phyloP scores from a whole-genome alignment of 2,797 vertebrate genomes.

The Sylvilagus floridanus region DNA sequence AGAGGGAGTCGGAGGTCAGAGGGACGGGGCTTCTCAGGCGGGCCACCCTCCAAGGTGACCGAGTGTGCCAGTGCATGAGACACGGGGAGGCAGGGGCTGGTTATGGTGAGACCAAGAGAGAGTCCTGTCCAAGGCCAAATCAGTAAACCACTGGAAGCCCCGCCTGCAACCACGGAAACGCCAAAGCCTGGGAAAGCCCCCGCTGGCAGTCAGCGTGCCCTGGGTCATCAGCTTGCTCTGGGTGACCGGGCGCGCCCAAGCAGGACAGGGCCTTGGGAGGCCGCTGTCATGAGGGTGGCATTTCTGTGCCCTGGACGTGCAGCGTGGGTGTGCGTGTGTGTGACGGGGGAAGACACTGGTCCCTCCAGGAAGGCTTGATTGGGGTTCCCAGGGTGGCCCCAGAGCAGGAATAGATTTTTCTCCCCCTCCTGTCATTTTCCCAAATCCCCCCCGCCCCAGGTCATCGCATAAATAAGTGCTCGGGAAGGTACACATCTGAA shows the following conservation, averaged over 20 bases:
- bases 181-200: background rate
- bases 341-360: background rate
- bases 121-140: constrained; percentile 27
- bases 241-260: background rate
- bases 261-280: background rate
- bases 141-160: constrained; percentile 59
- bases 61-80: constrained; percentile 79
- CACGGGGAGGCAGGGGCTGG: constrained; percentile 40
- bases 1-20: constrained; percentile 68
- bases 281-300: background rate
- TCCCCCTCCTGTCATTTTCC: constrained; percentile 57
- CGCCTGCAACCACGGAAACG: constrained; percentile 23
- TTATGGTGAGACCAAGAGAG: constrained; percentile 15
- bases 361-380: constrained; percentile 65
- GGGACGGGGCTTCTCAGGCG: constrained; percentile 27
- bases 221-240: background rate
- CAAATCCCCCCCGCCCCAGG: constrained; percentile 65
- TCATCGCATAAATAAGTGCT: constrained; percentile 95
- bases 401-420: constrained; percentile 10
- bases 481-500: constrained; percentile 87
- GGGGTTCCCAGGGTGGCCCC: constrained; percentile 49
- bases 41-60: constrained; percentile 51
- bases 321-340: background rate
- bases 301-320: constrained; percentile 56
- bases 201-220: background rate